phyloP scores from a whole-genome alignment of 2,797 vertebrate species.

The Heliangelus exortis region DNA sequence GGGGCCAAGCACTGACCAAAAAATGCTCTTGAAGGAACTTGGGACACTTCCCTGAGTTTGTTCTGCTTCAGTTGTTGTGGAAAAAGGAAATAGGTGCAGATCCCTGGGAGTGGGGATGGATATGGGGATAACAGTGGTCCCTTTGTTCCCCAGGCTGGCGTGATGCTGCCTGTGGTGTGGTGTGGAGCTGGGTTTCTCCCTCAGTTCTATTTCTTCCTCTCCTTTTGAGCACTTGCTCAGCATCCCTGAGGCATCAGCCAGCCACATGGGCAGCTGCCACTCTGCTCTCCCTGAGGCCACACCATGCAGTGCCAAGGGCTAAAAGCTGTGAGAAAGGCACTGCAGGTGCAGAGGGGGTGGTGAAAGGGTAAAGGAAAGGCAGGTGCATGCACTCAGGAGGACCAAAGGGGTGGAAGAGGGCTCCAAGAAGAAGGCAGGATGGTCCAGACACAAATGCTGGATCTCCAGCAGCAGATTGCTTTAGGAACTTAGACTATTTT shows the following conservation, averaged over 20 bases:
- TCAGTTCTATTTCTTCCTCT: neutral
- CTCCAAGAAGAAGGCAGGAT: neutral
- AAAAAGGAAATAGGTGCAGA: neutral
- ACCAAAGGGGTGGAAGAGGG: neutral
- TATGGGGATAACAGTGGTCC: rapidly evolving
- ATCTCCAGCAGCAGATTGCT: neutral
- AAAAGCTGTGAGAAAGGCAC: neutral
- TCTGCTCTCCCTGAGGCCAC: neutral
- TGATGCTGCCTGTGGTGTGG: neutral
- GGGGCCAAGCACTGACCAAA: neutral
- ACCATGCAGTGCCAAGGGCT: neutral
- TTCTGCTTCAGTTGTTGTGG: neutral
- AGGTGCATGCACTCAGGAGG: rapidly evolving
- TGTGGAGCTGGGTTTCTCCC: neutral
- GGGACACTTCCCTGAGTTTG: neutral
- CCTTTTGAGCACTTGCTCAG: neutral
- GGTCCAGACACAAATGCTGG: neutral
- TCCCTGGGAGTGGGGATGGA: neutral
- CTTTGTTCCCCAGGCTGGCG: neutral
- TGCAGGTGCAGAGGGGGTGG: neutral
- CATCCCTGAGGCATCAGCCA: neutral
- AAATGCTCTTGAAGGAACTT: neutral
- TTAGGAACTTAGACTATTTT: neutral
- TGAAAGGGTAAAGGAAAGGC: neutral
- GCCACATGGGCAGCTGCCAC: rapidly evolving